Evolutionary conservation across 2,888 invertebrate genomes (phyloP), one percentile per base, ranked within the genome.

Genomic region (Eucera pruinosa): DNA sequence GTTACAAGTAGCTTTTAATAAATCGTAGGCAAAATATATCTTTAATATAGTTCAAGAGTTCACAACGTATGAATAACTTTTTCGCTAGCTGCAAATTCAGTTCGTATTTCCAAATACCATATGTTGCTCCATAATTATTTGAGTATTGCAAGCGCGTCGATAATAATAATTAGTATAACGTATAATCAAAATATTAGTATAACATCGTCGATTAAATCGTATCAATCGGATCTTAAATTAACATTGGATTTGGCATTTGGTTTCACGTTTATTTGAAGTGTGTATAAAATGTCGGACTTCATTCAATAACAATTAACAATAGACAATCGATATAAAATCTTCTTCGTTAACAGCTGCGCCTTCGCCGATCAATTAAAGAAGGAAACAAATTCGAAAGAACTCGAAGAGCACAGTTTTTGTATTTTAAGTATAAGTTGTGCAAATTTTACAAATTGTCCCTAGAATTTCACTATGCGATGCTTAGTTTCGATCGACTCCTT

Each of bases 211-310:
- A n/a, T n/a, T n/a, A n/a, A n/a, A n/a, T n/a, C n/a, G n/a, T n/a
- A n/a, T n/a, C n/a, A n/a, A n/a, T n/a, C n/a, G n/a, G n/a, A n/a
- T n/a, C n/a, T 20, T 9, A 6, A 11, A 45, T 13, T 39, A 50
- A 27, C 30, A n/a, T n/a, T n/a, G n/a, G n/a, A 25, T 47, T 67
- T 55, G 39, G 23, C 23, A 70, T n/a, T 69, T 48, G 15, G 47
- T 41, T 64, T 57, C 15, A 15, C 33, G 4, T 67, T 78, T 78
- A 78, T 79, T 77, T 55, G 60, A 58, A 43, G 25, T 39, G 25
- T 52, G n/a, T n/a, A n/a, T n/a, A n/a, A n/a, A n/a, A n/a, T n/a
- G n/a, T 58, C 23, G 27, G 2, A 18, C 43, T 65, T 41, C 27
- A 0, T 76, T 18, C 58, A 48, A 55, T 68, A 68, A 68, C 64